These are phyloP conservation scores for Fragum fragum DNA, from an alignment of 2,888 invertebrate genomes.

Conservation along the genomic window DNA sequence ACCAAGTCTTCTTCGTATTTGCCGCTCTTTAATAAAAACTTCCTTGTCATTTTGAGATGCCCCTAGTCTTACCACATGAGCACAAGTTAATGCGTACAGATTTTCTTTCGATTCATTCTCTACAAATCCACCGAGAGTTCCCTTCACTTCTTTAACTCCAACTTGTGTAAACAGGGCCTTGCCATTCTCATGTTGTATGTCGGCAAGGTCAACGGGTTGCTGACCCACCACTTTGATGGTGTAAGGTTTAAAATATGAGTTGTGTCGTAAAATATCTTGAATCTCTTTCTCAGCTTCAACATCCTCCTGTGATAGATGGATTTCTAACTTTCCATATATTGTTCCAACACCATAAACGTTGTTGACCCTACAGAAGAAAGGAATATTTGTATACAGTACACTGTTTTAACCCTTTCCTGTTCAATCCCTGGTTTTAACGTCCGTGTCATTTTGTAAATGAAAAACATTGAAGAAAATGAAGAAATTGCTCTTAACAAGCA, in stretches of 20 bases:
- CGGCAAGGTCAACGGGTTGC: conserved; percentile 4
- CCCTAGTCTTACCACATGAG: conserved; percentile 45
- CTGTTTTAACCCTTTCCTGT: too few relatives aligned
- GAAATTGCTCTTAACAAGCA: too few relatives aligned
- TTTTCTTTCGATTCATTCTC: background rate
- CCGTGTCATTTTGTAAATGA: too few relatives aligned
- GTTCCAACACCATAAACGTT: conserved; percentile 40
- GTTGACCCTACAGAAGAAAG: conserved; percentile 21
- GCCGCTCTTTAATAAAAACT: conserved; percentile 32
- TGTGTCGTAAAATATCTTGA: background rate
- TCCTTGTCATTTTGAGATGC: background rate
- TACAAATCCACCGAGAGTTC: conserved; percentile 47
- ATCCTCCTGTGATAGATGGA: conserved; percentile 25
- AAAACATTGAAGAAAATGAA: too few relatives aligned
- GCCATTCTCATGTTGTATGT: conserved; percentile 41
- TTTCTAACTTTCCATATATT: conserved; percentile 33
- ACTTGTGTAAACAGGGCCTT: conserved; percentile 16
- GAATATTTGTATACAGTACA: background rate
- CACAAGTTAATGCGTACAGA: conserved; percentile 48
- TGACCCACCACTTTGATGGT: conserved; percentile 23
- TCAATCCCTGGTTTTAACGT: too few relatives aligned
- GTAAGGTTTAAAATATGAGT: conserved; percentile 28
- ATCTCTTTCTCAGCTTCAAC: background rate
- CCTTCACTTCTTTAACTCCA: background rate
- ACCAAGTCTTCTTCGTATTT: conserved; percentile 11